Evolutionary conservation across 1,140 invertebrate species (phyloP).

Genomic region (Monomorium pharaonis): DNA sequence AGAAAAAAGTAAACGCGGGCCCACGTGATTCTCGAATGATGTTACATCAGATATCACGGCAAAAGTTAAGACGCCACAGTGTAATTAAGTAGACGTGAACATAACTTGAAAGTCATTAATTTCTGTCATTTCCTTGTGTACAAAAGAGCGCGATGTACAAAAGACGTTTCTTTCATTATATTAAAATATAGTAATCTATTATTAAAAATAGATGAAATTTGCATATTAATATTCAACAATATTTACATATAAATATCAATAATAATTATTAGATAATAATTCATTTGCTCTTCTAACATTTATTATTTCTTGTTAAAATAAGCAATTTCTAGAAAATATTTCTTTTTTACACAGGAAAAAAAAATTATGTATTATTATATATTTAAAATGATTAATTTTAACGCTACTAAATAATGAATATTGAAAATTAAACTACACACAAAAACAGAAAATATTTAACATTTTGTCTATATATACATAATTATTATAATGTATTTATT

Average conservation of each 20-base stretch:
- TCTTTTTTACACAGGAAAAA: background rate
- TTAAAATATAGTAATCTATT: background rate
- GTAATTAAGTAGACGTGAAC: background rate
- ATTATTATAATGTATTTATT: no score
- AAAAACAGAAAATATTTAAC: background rate
- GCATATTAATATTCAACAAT: no score
- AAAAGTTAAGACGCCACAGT: background rate
- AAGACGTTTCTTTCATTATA: background rate
- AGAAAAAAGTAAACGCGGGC: background rate
- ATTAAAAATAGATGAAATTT: background rate
- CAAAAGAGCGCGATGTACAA: background rate
- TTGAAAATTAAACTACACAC: background rate
- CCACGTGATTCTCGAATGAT: constrained; percentile 18
- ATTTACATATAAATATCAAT: background rate
- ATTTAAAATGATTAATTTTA: no score
- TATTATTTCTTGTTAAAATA: background rate
- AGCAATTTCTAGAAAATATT: background rate
- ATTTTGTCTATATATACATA: background rate
- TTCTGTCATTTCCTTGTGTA: background rate
- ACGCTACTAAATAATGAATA: background rate
- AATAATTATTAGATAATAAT: background rate
- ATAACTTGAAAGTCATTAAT: background rate
- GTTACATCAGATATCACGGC: constrained; percentile 28
- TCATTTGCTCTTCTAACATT: background rate
- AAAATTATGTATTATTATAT: background rate